Evolutionary conservation across 2,888 invertebrate species (phyloP).

Genomic region (Aradus depressus): DNA sequence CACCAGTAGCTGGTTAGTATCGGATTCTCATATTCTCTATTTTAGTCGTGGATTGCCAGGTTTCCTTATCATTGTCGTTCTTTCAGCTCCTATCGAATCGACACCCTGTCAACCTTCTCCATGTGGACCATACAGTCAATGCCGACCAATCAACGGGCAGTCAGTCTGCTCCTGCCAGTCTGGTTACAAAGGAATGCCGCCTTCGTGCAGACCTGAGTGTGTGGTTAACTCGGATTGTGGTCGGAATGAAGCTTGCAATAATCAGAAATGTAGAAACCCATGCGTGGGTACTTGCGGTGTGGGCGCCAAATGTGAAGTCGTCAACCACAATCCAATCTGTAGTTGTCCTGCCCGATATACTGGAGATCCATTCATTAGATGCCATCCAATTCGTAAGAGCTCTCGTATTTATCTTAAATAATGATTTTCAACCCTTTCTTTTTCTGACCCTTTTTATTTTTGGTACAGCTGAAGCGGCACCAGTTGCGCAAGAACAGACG

Average conservation of each 20-base stretch:
- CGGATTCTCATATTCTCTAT: too few species aligned
- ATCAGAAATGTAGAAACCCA: constrained; percentile 68
- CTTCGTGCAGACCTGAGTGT: constrained; percentile 73
- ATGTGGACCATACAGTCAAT: constrained; percentile 69
- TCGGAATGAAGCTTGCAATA: constrained; percentile 63
- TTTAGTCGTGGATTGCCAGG: too few species aligned
- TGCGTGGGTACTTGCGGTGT: constrained; percentile 72
- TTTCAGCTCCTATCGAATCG: constrained; percentile 18
- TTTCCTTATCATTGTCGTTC: constrained; percentile 22
- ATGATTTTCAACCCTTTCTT: not conserved
- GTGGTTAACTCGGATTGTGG: constrained; percentile 71
- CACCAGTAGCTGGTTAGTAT: constrained; percentile 44
- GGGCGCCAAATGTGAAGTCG: constrained; percentile 65
- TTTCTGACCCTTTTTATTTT: not conserved
- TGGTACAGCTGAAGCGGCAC: constrained; percentile 14
- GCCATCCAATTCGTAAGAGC: constrained; percentile 42
- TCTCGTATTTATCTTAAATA: not conserved
- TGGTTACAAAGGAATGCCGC: constrained; percentile 65
- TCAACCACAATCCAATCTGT: constrained; percentile 70
- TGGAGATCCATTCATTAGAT: constrained; percentile 74
- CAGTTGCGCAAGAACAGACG: constrained; percentile 13
- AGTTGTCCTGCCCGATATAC: constrained; percentile 62
- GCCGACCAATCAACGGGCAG: constrained; percentile 47
- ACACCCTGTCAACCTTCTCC: constrained; percentile 62
- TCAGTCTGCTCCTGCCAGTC: constrained; percentile 65